Evolutionary conservation across 2,797 vertebrate species (phyloP), one percentile per base, ranked within the genome.

Genomic region (Sorex maritimensis): DNA sequence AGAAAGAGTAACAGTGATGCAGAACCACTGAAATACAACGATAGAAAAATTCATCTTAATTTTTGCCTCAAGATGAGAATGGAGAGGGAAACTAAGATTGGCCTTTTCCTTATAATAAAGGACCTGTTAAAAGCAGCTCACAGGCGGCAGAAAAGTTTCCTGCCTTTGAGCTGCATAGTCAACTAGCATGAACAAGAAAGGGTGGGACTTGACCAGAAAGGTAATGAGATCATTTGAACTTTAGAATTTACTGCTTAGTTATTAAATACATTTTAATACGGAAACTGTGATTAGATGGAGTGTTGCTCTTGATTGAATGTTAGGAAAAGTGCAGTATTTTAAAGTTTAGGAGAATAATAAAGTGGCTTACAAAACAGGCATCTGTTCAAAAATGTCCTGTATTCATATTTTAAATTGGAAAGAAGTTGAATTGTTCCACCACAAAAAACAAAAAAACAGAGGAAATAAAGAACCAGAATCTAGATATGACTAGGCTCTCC

Each of bases 351-450:
- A 84, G 61, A 92, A 67, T 44, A 78, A 55, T 71, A 77, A 73
- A 24, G 34, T 86, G n/a, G 28, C 78, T 94, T 80, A 41, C 41
- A 90, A 88, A 84, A 15, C 41, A 52, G 68, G 24, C 58, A 78
- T 91, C 87, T 86, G 38, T 73, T 90, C 55, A 69, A 28, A 81
- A 61, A 63, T 30, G 61, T 30, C 38, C 75, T 83, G 28, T 82
- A 73, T 77, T 82, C 68, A 2, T 44, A 72, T 67, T 93, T 93
- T 82, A 79, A 87, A 85, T 83, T 79, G 81, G 30, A 41, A 93
- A 88, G 73, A 82, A 83, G 71, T 92, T 80, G 38, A 67, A 19
- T 78, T 67, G 24, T 89, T 78, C 63, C 44, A 86, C 21, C 19
- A 12, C 13, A 80, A 69, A 81, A 82, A 24, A 63, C 2, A 52